These are phyloP conservation scores for Hippocampus comes DNA, from an alignment of 2,113 vertebrate species.

Conservation along the genomic window DNA sequence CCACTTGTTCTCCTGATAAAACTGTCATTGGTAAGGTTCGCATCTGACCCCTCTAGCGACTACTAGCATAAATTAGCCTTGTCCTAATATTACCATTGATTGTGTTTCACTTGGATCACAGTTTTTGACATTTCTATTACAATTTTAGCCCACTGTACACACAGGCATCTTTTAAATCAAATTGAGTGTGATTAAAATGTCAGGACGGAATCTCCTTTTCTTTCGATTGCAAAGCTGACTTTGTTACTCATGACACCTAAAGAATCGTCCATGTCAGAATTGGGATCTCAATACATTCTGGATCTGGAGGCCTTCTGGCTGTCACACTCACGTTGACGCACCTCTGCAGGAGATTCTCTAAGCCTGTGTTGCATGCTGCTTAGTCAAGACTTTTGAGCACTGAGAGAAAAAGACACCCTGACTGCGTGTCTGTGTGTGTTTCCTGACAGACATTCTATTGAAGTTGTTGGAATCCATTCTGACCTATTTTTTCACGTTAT, in stretches of 20 bases:
- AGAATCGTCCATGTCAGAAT: constrained; percentile 59
- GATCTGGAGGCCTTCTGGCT: constrained; percentile 43
- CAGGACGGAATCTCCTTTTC: constrained; percentile 50
- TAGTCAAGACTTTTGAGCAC: constrained; percentile 60
- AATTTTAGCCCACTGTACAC: constrained; percentile 67
- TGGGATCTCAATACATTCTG: constrained; percentile 57
- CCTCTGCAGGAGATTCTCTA: constrained; percentile 53
- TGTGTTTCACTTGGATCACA: constrained; percentile 64
- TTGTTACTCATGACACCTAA: constrained; percentile 35
- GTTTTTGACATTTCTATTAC: constrained; percentile 72
- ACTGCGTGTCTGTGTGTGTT: constrained; percentile 59
- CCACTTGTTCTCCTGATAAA: constrained; percentile 75
- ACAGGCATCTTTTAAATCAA: constrained; percentile 67
- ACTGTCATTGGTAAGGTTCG: constrained; percentile 67
- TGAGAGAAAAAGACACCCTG: constrained; percentile 37
- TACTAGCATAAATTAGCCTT: constrained; percentile 72
- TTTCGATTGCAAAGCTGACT: constrained; percentile 22
- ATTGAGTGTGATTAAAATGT: constrained; percentile 66
- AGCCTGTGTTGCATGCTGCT: constrained; percentile 62
- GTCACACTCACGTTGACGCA: constrained; percentile 46
- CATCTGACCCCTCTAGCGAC: constrained; percentile 67
- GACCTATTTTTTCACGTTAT: constrained; percentile 57
- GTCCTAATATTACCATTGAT: constrained; percentile 70
- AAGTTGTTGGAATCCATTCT: constrained; percentile 38
- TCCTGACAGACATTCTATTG: constrained; percentile 56